A percentile compares a stretch with the other conserved stretches of the same genome.
Evolutionary conservation across 2,113 vertebrate genomes (phyloP).

Genomic region (Alouatta palliata): DNA sequence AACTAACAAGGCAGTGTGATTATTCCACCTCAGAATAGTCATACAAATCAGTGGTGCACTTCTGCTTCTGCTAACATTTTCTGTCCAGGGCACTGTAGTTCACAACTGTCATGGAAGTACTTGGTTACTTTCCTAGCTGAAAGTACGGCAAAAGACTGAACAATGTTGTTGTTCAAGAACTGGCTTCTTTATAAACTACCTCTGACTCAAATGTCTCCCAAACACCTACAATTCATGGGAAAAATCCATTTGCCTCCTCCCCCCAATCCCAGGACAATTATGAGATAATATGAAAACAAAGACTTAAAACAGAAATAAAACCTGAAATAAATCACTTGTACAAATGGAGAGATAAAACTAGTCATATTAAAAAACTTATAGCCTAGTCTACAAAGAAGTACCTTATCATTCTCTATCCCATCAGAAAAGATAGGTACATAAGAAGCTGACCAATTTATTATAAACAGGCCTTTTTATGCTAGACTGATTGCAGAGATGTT

Average conservation of each 20-base stretch:
- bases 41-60: slow-evolving; percentile 46
- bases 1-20: slow-evolving; percentile 67
- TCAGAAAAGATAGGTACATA: slow-evolving; percentile 74
- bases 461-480: slow-evolving; percentile 81
- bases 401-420: slow-evolving; percentile 72
- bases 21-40: slow-evolving; percentile 66
- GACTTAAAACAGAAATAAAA: slow-evolving; percentile 73
- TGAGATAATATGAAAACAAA: slow-evolving; percentile 77
- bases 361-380: slow-evolving; percentile 69
- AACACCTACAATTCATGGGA: slow-evolving; percentile 57
- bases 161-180: slow-evolving; percentile 70
- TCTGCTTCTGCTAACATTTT: slow-evolving; percentile 63
- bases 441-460: slow-evolving; percentile 82
- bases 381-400: slow-evolving; percentile 70
- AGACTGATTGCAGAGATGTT: slow-evolving; percentile 81
- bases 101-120: slow-evolving; percentile 53
- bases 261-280: slow-evolving; percentile 44
- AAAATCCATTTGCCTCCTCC: slow-evolving; percentile 51
- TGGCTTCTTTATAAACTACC: slow-evolving; percentile 59
- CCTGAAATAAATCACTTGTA: slow-evolving; percentile 74
- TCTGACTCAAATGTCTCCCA: slow-evolving; percentile 55
- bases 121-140: slow-evolving; percentile 44
- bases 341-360: slow-evolving; percentile 63
- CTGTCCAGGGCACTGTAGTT: slow-evolving; percentile 57
- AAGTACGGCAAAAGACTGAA: slow-evolving; percentile 57